These are phyloP conservation scores for Leptodactylus fallax DNA, from an alignment of 2,797 vertebrate species.

Conservation along the genomic window DNA sequence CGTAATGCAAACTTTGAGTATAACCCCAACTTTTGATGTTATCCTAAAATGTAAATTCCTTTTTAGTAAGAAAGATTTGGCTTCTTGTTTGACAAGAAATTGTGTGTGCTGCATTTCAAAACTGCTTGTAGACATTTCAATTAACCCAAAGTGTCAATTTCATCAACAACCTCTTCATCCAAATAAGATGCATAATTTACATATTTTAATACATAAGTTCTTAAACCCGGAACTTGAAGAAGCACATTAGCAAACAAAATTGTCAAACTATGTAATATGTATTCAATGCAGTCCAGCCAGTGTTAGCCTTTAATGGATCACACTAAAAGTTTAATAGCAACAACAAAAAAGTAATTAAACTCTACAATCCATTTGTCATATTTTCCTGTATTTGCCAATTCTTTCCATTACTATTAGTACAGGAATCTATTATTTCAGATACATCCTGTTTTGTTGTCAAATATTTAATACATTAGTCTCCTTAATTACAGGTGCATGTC, in stretches of 20 bases:
- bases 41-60: background rate
- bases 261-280: background rate
- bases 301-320: background rate
- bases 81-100: background rate
- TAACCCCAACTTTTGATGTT: background rate
- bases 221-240: background rate
- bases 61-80: no score
- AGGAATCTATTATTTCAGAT: conserved; percentile 33
- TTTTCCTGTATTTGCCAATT: conserved; percentile 37
- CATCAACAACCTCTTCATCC: background rate
- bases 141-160: conserved; percentile 6
- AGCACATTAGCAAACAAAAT: background rate
- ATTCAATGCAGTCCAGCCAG: background rate
- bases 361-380: conserved; percentile 21
- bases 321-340: conserved; percentile 23
- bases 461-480: conserved; percentile 47
- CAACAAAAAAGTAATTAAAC: conserved; percentile 22
- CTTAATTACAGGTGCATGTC: no score
- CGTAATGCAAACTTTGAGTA: background rate
- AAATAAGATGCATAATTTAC: background rate
- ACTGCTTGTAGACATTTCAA: background rate
- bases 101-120: background rate
- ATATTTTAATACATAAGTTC: background rate
- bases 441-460: conserved; percentile 17
- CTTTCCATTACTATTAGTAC: conserved; percentile 25